These are phyloP conservation scores for Amphiura filiformis DNA, from an alignment of 35 echinoderm and acorn worm species.

Conservation along the genomic window DNA sequence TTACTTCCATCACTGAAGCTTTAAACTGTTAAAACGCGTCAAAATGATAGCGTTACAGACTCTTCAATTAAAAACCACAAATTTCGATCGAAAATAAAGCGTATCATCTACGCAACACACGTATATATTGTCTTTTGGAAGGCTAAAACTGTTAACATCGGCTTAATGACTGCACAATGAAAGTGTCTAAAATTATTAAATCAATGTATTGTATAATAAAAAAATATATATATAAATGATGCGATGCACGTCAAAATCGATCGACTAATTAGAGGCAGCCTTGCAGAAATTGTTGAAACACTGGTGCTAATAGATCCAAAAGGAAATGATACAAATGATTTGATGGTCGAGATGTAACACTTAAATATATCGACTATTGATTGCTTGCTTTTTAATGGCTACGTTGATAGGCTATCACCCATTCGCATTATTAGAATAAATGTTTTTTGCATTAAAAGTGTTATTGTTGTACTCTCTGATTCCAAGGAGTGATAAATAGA, in stretches of 20 bases:
- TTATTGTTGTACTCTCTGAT: not conserved
- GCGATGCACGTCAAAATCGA: not conserved
- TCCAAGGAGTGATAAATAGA: not conserved
- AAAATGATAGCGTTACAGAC: too few species aligned
- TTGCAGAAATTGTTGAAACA: not conserved
- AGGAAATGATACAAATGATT: not conserved
- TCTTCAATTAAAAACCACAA: not conserved
- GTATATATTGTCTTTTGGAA: too few species aligned
- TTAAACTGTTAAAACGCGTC: too few species aligned
- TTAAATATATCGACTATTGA: not conserved
- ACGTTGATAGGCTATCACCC: not conserved
- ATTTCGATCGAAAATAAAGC: too few species aligned
- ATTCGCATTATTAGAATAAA: not conserved
- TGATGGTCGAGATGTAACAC: not conserved
- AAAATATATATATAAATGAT: too few species aligned
- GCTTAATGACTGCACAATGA: not conserved
- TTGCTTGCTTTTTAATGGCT: not conserved
- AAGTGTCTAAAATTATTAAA: not conserved
- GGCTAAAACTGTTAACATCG: too few species aligned
- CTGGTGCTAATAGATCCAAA: not conserved
- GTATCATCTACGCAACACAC: too few species aligned
- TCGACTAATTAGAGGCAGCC: not conserved
- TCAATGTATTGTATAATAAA: too few species aligned
- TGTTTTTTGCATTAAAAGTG: not conserved
- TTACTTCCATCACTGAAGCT: too few species aligned